Base-by-base conservation (phyloP, 2,888 invertebrate genomes). In the Napeogenes sylphis region DNA sequence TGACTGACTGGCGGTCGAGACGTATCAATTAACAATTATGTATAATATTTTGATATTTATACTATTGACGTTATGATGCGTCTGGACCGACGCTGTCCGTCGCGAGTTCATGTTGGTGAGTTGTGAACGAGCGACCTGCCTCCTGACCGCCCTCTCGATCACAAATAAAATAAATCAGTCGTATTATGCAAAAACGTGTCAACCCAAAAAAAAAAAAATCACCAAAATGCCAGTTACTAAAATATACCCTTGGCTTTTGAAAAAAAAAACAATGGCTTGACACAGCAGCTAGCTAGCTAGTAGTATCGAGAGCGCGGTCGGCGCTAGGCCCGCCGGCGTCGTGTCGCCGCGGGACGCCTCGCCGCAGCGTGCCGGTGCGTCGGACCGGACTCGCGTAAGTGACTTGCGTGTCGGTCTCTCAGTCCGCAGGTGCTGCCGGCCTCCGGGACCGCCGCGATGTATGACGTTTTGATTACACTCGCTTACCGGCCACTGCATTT, bases 91-190 rank as follows among this genome's bases (percentile, higher is more conserved):
- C 68, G 62, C 33, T 62, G 74, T 65, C 69, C 76, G 79, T 71
- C 80, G 80, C 78, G 65, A 63, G 63, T 66, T 70, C 78, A 74
- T 76, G 77, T 78, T 79, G 73, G 84, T 83, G 77, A 84, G 83
- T 84, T 69, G 80, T 72, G 79, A 71, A 61, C 73, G 73, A 67
- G 81, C 78, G 82, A 71, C 74, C 70, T 73, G 75, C 73, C 38
- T 69, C 62, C 71, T 60, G 65, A 57, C 46, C 54, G 61, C 58
- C 55, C 58, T 59, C 58, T 60, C 58, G 56, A 53, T 62, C 61
- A 42, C 42, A 0, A 10, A 10, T 38, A 38, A 42, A 42, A 10
- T 10, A 42, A 42, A 10, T 5, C 6, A 35, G 35, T 3, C 42
- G 42, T 42, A 42, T 42, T 10, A 10, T 42, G 42, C 42, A 42